Percentiles rank a stretch among this genome's conserved stretches.
Conservation (phyloP, 2,888 invertebrate species). For the Acanthopleura granulata region DNA sequence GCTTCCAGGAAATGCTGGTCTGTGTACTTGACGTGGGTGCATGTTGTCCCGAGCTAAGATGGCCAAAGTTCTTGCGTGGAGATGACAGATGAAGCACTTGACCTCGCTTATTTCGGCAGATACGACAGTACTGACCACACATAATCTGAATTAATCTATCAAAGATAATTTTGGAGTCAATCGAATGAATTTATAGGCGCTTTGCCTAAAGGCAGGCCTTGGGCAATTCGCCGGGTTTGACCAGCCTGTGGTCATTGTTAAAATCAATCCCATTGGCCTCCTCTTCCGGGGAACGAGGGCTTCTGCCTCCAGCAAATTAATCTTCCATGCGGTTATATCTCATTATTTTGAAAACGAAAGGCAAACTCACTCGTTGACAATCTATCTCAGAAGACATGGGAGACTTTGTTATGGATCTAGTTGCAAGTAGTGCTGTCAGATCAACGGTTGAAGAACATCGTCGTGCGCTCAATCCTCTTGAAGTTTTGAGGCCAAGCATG, state of each 20-base stretch:
- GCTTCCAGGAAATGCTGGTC: too few species aligned
- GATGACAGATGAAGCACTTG: background rate
- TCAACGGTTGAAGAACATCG: too few species aligned
- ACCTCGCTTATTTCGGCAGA: background rate
- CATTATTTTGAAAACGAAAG: background rate
- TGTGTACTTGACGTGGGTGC: too few species aligned
- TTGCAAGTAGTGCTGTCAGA: too few species aligned
- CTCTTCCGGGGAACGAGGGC: background rate
- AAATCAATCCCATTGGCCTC: background rate
- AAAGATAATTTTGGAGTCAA: background rate
- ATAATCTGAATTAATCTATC: slow-evolving; percentile 10
- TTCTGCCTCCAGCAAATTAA: background rate
- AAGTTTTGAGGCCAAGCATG: too few species aligned
- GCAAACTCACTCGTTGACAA: too few species aligned
- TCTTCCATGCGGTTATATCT: background rate
- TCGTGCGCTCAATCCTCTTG: too few species aligned
- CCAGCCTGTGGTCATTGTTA: too few species aligned
- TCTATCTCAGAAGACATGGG: too few species aligned
- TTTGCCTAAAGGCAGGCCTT: background rate
- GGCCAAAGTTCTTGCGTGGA: background rate
- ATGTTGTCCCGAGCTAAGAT: too few species aligned
- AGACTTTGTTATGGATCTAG: too few species aligned
- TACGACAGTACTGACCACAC: background rate
- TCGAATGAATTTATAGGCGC: background rate
- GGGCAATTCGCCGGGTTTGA: background rate